A percentile compares a stretch with the other conserved stretches of the same genome.
Evolutionary conservation across 2,113 vertebrate species (phyloP).

Genomic region (Anser cygnoides): DNA sequence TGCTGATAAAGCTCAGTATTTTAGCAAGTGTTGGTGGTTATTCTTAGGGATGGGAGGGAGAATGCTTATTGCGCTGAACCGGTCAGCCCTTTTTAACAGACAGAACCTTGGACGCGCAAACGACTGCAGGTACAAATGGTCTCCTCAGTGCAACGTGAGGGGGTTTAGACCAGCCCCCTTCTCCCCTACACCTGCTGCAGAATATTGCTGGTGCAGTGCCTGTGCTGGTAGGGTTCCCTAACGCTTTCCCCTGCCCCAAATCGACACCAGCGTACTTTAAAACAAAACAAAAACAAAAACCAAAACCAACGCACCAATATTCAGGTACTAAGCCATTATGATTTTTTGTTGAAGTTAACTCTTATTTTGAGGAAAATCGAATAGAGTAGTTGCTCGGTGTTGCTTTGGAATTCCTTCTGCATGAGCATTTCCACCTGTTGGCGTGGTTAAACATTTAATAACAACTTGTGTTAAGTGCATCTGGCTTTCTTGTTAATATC

Average conservation of each 20-base stretch:
- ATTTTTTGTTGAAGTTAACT: not conserved
- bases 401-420: not conserved
- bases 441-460: not conserved
- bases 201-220: not conserved
- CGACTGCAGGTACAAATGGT: not conserved
- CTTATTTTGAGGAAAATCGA: not conserved
- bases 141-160: not conserved
- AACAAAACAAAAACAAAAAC: not conserved
- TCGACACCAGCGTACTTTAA: not conserved
- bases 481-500: not conserved
- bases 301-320: not conserved
- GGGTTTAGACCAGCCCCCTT: not conserved
- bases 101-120: not conserved
- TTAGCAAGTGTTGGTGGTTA: not conserved
- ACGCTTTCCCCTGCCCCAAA: not conserved
- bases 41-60: not conserved
- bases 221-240: not conserved
- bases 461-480: not conserved
- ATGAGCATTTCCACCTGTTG: not conserved
- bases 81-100: not conserved
- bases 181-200: not conserved
- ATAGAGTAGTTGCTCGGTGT: not conserved
- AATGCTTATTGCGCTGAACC: not conserved
- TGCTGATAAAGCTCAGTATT: not conserved
- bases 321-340: not conserved